These are phyloP conservation scores for Amphilophus citrinellus DNA, from an alignment of 2,113 vertebrate genomes.

Conservation along the genomic window DNA sequence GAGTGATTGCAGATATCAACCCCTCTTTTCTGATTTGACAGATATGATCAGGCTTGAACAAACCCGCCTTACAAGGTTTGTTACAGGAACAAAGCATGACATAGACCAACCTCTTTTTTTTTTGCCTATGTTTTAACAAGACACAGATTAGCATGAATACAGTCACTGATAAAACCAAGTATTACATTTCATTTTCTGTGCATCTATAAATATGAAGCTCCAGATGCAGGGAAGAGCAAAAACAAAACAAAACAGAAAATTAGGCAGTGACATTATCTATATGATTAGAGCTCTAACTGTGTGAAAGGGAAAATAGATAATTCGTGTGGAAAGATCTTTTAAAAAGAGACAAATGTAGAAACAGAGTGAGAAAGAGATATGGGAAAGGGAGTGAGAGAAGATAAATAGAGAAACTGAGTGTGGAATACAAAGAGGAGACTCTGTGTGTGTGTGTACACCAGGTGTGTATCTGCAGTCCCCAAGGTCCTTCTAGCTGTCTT, in stretches of 20 bases:
- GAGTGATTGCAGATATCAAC: not conserved
- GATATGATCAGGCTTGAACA: constrained; percentile 44
- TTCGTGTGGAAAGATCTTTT: constrained; percentile 35
- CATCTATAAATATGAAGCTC: not conserved
- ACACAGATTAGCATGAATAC: not conserved
- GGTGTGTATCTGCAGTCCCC: constrained; percentile 71
- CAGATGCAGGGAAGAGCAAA: not conserved
- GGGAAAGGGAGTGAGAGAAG: constrained; percentile 46
- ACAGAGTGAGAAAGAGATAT: constrained; percentile 44
- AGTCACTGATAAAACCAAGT: too few species aligned
- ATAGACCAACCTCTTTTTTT: not conserved
- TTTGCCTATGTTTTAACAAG: not conserved
- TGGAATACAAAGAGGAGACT: constrained; percentile 64
- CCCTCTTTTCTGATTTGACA: not conserved
- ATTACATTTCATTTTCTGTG: too few species aligned
- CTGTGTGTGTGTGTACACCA: constrained; percentile 29
- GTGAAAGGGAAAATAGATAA: constrained; percentile 22
- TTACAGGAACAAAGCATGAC: not conserved
- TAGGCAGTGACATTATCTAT: not conserved
- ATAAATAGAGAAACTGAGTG: constrained; percentile 60
- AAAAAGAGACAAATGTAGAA: constrained; percentile 35
- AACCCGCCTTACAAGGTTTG: constrained; percentile 21
- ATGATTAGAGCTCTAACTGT: not conserved
- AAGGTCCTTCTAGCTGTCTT: constrained; percentile 79
- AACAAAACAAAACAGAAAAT: not conserved